Evolutionary conservation across 2,888 invertebrate genomes (phyloP), one percentile per base, ranked within the genome.

Genomic region (Plagiodera versicolora): DNA sequence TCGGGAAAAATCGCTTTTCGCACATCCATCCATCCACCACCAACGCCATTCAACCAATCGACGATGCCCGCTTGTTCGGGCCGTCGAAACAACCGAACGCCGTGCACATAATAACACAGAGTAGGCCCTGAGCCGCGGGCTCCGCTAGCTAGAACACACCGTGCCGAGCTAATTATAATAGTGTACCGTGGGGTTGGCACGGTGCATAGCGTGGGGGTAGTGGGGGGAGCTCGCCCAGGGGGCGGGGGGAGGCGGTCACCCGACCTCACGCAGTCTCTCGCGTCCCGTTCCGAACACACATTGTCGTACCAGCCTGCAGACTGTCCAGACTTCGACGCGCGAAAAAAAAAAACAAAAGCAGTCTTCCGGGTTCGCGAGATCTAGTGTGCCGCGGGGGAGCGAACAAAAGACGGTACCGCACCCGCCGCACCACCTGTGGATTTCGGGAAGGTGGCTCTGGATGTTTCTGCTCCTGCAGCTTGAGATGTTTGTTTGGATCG

Each of bases 221-320:
- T 75, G 76, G 78, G 75, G 62, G 59, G 39, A 14, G 39, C 2
- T 3, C 24, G 6, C 24, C 24, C 24, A 32, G 17, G 52, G 16
- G 52, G 52, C 28, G 52, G 17, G 18, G 75, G 77, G 74, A 75
- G 77, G 77, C 77, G 77, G 75, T 77, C 78, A 79, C 78, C 77
- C 80, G 78, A 75, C 79, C 79, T 75, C 78, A 80, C 79, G 80
- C 80, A 80, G 77, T 79, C 78, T 79, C 77, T 77, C 75, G 74
- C 75, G 75, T 75, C 77, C 77, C 73, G 74, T 73, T 39, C 1
- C 39, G 2, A n/a, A 72, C 72, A 68, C 70, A 65, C 75, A 77
- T 77, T 78, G 78, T 77, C 72, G 72, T 62, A 63, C 62, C 52
- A 6, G 39, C 39, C 39, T 39, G 39, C 39, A 14, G 39, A 39